Evolutionary conservation across 2,113 vertebrate genomes (phyloP).

Genomic region (Larimichthys polyactis): DNA sequence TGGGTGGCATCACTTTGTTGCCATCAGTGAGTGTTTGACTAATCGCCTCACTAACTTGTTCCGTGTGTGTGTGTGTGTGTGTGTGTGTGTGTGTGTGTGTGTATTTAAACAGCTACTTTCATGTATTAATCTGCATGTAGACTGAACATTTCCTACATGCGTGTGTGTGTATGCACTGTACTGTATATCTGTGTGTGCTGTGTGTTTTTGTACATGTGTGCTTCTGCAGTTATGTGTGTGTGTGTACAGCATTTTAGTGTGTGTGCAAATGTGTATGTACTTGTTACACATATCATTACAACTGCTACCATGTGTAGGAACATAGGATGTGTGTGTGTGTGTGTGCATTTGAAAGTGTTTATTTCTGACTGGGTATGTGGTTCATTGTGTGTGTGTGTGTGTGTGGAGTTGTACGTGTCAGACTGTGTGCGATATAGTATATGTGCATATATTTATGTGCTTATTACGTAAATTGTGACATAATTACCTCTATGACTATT

Average conservation of each 20-base stretch:
- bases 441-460: not conserved
- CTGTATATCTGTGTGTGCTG: not conserved
- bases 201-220: slow-evolving; percentile 1
- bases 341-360: not conserved
- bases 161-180: not conserved
- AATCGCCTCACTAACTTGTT: slow-evolving; percentile 37
- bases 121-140: not conserved
- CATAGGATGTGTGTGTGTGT: not conserved
- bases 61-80: slow-evolving; percentile 6
- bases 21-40: slow-evolving; percentile 51
- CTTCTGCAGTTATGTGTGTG: not conserved
- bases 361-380: not conserved
- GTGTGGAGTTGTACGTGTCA: too few species aligned
- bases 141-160: not conserved
- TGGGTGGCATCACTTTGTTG: slow-evolving; percentile 66
- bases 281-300: not conserved
- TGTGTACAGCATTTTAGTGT: not conserved
- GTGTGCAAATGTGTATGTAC: not conserved
- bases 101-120: slow-evolving; percentile 1
- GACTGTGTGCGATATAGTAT: not conserved
- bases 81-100: slow-evolving; percentile 24
- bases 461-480: not conserved
- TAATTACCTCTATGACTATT: not conserved
- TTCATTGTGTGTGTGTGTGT: too few species aligned
- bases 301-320: not conserved